Conservation (phyloP, 1,140 invertebrate species). For the Hesperophylax magnus region DNA sequence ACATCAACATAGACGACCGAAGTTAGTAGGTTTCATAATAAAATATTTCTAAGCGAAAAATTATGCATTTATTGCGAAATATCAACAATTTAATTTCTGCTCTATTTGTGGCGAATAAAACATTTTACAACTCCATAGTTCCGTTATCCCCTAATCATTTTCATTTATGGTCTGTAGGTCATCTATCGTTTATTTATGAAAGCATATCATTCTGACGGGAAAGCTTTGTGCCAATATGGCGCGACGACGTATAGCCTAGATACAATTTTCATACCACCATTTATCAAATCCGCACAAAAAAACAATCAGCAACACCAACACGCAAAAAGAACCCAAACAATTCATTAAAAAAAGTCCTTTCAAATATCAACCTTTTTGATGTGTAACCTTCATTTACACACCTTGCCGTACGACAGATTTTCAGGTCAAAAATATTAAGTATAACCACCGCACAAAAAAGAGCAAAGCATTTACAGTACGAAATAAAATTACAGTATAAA, state of each 20-base stretch:
- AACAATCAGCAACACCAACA: too few species aligned
- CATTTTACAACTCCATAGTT: background rate
- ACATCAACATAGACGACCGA: too few species aligned
- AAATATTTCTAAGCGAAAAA: background rate
- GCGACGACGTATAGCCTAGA: background rate
- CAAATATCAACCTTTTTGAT: too few species aligned
- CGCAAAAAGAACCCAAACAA: too few species aligned
- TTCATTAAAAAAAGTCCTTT: too few species aligned
- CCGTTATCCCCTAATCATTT: background rate
- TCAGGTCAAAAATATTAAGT: background rate
- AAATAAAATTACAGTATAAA: background rate
- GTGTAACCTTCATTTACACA: too few species aligned
- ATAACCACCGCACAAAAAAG: background rate
- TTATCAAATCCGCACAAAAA: background rate
- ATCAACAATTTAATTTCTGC: background rate
- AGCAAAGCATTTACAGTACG: background rate
- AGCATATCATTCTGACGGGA: slow-evolving; percentile 5
- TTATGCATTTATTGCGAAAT: background rate
- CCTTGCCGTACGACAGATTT: too few species aligned
- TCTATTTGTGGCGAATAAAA: background rate
- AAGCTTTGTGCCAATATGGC: slow-evolving; percentile 21
- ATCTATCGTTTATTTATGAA: slow-evolving; percentile 32
- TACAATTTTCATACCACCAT: background rate
- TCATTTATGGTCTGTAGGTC: background rate
- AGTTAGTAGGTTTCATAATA: background rate